Conservation (phyloP, 2,113 vertebrate genomes). For the Suncus etruscus region DNA sequence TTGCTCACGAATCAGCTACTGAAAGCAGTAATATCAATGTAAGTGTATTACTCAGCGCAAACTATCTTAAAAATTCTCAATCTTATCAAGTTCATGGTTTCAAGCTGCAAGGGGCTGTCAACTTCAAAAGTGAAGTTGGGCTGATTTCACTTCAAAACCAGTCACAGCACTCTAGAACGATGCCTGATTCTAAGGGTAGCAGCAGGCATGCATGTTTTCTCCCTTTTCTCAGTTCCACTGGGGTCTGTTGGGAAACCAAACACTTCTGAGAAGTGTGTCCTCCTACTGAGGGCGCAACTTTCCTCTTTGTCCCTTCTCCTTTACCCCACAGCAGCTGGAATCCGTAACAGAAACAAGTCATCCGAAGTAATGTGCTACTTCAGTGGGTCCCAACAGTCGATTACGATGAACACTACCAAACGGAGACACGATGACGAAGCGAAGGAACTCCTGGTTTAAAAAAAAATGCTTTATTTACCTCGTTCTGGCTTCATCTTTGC, state of each 20-base stretch:
- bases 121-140: conserved; percentile 38
- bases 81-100: conserved; percentile 45
- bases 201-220: not conserved
- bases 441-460: too few species aligned
- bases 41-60: not conserved
- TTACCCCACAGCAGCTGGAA: conserved; percentile 48
- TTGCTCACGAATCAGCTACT: conserved; percentile 42
- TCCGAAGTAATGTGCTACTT: conserved; percentile 30
- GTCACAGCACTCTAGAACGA: not conserved
- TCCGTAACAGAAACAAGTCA: conserved; percentile 58
- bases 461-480: conserved; percentile 88
- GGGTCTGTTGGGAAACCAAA: conserved; percentile 7
- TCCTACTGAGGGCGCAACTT: conserved; percentile 5
- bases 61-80: not conserved
- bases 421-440: not conserved
- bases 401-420: conserved; percentile 70
- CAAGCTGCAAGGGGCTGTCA: conserved; percentile 32
- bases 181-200: not conserved
- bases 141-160: conserved; percentile 33
- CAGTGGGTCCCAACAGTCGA: conserved; percentile 9
- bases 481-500: conserved; percentile 96
- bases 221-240: not conserved
- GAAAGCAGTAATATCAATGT: not conserved
- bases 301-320: conserved; percentile 25
- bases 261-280: not conserved